Evolutionary conservation across 1,140 invertebrate species (phyloP).

Genomic region (Stegodyphus mimosarum): DNA sequence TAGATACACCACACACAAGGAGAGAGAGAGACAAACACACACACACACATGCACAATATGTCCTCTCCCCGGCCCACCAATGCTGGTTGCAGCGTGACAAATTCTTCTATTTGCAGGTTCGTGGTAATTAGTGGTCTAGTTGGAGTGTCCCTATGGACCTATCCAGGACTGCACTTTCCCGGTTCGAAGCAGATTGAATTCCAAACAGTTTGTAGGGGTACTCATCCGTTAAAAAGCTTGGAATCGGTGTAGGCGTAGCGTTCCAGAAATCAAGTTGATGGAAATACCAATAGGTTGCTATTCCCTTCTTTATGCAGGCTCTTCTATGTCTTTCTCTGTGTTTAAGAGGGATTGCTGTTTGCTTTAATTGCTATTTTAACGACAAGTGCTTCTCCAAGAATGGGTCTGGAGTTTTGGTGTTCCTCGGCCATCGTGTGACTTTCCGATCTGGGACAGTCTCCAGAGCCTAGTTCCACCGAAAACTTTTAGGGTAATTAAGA

Average conservation of each 20-base stretch:
- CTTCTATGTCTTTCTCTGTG: constrained; percentile 1
- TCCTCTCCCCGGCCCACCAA: neutral
- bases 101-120: constrained; percentile 59
- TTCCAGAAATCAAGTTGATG: constrained; percentile 19
- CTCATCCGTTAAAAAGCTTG: constrained; percentile 57
- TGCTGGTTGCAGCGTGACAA: constrained; percentile 47
- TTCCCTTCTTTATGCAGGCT: constrained; percentile 32
- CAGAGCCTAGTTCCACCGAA: neutral
- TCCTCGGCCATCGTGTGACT: neutral
- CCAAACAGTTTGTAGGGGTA: constrained; percentile 54
- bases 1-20: neutral
- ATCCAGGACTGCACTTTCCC: constrained; percentile 6
- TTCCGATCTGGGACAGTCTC: neutral
- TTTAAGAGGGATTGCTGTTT: constrained; percentile 45
- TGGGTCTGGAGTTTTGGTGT: neutral
- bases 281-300: constrained; percentile 44
- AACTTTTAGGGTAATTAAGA: neutral
- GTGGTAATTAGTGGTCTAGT: constrained; percentile 56
- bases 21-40: too few relatives aligned
- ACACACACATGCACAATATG: neutral
- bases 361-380: constrained; percentile 61
- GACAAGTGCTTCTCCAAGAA: constrained; percentile 49
- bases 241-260: too few relatives aligned
- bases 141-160: constrained; percentile 25
- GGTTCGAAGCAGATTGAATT: constrained; percentile 50